Conservation (phyloP, 2,797 vertebrate genomes). For the Ibycter americanus region DNA sequence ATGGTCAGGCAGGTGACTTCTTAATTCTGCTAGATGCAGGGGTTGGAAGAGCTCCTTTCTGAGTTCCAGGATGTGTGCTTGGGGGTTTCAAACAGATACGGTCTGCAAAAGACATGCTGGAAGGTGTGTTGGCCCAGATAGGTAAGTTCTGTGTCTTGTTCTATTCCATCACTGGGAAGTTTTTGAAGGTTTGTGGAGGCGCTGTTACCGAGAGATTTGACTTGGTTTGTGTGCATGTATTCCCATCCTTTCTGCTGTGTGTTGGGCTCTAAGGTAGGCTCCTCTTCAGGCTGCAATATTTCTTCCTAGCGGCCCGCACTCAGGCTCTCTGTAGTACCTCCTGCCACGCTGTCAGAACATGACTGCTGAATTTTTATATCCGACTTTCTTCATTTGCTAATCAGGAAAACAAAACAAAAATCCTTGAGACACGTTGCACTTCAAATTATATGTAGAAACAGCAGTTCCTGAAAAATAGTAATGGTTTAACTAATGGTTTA, state of each 20-base stretch:
- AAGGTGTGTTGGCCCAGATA: not conserved
- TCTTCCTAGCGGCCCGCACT: not conserved
- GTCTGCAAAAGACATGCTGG: not conserved
- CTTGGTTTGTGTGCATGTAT: rapidly evolving
- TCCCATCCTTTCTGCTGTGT: not conserved
- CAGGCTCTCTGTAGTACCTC: not conserved
- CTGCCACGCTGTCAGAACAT: not conserved
- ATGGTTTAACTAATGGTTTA: not conserved
- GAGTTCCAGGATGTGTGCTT: not conserved
- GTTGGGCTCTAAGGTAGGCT: not conserved
- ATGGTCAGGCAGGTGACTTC: not conserved
- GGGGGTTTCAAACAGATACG: not conserved
- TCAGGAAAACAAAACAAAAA: not conserved
- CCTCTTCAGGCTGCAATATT: not conserved
- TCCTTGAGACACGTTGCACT: rapidly evolving
- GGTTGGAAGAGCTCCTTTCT: not conserved
- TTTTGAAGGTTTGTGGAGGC: not conserved
- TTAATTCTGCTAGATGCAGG: constrained; percentile 11
- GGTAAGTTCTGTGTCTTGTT: not conserved
- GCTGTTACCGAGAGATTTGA: rapidly evolving
- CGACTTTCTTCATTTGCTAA: not conserved
- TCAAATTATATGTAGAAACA: not conserved
- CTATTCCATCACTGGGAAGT: not conserved
- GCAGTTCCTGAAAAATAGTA: not conserved
- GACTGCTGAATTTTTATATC: not conserved